Evolutionary conservation across 2,888 invertebrate genomes (phyloP).

Genomic region (Sinopyrophorus schimmeli): DNA sequence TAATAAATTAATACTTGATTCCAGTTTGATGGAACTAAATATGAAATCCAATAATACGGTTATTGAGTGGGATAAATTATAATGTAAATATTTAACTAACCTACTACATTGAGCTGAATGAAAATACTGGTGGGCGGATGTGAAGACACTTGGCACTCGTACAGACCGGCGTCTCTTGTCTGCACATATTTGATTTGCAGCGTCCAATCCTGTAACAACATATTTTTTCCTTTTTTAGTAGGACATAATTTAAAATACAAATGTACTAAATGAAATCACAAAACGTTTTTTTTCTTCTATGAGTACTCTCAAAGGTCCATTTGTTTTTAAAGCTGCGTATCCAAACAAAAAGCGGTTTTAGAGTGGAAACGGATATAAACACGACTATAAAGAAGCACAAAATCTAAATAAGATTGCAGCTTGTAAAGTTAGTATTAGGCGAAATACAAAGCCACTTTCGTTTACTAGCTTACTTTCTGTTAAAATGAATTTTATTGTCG

Average conservation of each 20-base stretch:
- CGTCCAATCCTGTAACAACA: conserved; percentile 76
- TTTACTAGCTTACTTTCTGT: conserved; percentile 7
- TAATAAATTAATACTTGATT: too few species aligned
- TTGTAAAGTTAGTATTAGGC: conserved; percentile 6
- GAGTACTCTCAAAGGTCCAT: conserved; percentile 7
- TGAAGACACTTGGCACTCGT: conserved; percentile 90
- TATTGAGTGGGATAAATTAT: too few species aligned
- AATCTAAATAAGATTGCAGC: conserved; percentile 1
- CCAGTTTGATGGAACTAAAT: too few species aligned
- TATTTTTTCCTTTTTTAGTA: conserved; percentile 1
- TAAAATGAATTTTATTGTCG: conserved; percentile 1
- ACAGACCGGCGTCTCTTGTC: conserved; percentile 80
- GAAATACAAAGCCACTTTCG: conserved; percentile 6
- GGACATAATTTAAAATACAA: too few species aligned
- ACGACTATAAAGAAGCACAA: background rate
- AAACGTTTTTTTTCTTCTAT: conserved; percentile 1
- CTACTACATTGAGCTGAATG: conserved; percentile 81
- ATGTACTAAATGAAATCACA: too few species aligned
- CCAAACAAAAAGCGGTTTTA: conserved; percentile 7
- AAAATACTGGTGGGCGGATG: conserved; percentile 91
- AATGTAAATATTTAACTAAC: conserved; percentile 67
- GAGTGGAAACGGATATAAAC: conserved; percentile 11
- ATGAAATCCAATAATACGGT: too few species aligned
- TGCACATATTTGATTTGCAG: conserved; percentile 88
- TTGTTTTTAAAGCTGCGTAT: conserved; percentile 6